phyloP scores from a whole-genome alignment of 2,797 vertebrate genomes.

The Gastrophryne carolinensis region DNA sequence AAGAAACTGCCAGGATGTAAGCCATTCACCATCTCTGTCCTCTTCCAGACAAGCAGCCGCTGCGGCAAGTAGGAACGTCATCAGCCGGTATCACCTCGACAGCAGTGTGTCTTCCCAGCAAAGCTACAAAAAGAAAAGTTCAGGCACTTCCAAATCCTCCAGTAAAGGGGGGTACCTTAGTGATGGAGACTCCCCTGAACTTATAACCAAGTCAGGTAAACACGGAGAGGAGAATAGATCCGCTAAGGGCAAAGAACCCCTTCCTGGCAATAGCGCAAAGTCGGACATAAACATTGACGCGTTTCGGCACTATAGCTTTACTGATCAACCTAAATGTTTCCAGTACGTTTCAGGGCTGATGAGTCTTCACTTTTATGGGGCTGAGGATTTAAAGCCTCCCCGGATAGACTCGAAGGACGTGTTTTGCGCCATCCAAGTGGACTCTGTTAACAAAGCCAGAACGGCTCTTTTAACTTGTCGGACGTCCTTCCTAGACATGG shows the following conservation, averaged over 20 bases:
- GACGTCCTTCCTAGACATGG: slow-evolving; percentile 92
- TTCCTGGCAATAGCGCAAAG: slow-evolving; percentile 68
- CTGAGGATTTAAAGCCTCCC: slow-evolving; percentile 93
- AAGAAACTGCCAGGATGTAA: slow-evolving; percentile 61
- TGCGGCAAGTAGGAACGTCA: slow-evolving; percentile 87
- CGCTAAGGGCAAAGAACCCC: slow-evolving; percentile 76
- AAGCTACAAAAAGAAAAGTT: slow-evolving; percentile 84
- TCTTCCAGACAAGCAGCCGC: slow-evolving; percentile 69
- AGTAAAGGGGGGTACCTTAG: slow-evolving; percentile 96
- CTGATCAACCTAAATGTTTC: slow-evolving; percentile 91
- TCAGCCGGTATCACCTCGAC: slow-evolving; percentile 95
- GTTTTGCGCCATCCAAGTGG: slow-evolving; percentile 97
- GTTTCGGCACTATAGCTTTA: slow-evolving; percentile 92
- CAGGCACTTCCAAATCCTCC: slow-evolving; percentile 80
- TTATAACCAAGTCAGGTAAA: slow-evolving; percentile 88
- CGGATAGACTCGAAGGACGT: slow-evolving; percentile 90
- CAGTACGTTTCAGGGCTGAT: slow-evolving; percentile 94
- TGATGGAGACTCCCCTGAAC: slow-evolving; percentile 93
- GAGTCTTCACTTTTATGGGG: slow-evolving; percentile 95
- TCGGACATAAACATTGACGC: slow-evolving; percentile 90
- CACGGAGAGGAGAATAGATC: slow-evolving; percentile 76
- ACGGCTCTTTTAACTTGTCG: slow-evolving; percentile 92
- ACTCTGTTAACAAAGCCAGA: slow-evolving; percentile 93
- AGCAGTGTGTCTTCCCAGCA: slow-evolving; percentile 90
- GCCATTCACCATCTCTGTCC: slow-evolving; percentile 65